Evolutionary conservation across 2,797 vertebrate genomes (phyloP).

Genomic region (Telmatherina bonti): DNA sequence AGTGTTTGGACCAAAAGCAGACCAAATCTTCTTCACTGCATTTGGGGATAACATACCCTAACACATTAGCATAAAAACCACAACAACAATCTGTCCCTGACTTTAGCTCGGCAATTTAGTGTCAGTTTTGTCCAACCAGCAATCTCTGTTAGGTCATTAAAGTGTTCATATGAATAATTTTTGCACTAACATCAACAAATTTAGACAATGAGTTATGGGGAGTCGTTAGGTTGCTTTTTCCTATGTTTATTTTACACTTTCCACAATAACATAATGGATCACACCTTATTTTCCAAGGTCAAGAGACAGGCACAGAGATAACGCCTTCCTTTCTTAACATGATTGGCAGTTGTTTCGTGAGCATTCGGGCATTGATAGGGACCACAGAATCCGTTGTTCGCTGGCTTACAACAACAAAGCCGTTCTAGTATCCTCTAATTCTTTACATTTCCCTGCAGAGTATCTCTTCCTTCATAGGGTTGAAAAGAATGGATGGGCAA

Average conservation of each 20-base stretch:
- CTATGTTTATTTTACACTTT: background rate
- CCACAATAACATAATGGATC: constrained; percentile 5
- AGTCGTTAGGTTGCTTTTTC: background rate
- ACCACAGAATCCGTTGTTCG: constrained; percentile 33
- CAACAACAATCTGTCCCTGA: background rate
- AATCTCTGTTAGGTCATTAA: background rate
- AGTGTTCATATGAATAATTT: background rate
- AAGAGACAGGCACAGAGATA: background rate
- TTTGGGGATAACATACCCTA: background rate
- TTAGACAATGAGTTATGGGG: background rate
- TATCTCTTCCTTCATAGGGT: constrained; percentile 35
- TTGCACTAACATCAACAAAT: background rate
- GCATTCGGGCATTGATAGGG: constrained; percentile 27
- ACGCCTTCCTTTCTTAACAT: constrained; percentile 13
- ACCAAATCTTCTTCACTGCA: background rate
- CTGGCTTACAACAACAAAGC: constrained; percentile 61
- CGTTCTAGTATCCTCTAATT: constrained; percentile 53
- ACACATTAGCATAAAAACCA: background rate
- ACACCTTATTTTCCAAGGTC: constrained; percentile 7
- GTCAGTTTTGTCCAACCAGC: background rate
- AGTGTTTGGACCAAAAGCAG: background rate
- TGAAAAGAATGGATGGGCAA: constrained; percentile 52
- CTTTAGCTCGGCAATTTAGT: background rate
- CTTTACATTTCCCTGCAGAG: constrained; percentile 56
- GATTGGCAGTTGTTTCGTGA: constrained; percentile 47